Base-by-base conservation (phyloP, 2,888 invertebrate genomes). In the Margaritifera margaritifera region DNA sequence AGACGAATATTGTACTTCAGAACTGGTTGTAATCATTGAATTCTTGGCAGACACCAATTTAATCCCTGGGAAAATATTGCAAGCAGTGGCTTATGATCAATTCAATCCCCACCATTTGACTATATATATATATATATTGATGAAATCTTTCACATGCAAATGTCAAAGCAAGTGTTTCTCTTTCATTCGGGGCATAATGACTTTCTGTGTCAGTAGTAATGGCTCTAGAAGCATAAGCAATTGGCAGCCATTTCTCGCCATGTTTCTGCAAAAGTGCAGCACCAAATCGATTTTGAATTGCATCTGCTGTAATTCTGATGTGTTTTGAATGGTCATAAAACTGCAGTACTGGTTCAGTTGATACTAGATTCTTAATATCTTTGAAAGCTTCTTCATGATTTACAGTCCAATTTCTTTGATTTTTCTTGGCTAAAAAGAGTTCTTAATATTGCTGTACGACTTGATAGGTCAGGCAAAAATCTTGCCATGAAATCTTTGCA, bases 401-500 rank as follows among this genome's bases (percentile, higher is more conserved):
- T 55, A 15, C n/a, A 11, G 24, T 22, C 68, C 68, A 68, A 24
- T 27, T 51, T 56, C 63, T 66, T 57, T 57, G 50, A 56, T 54
- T 57, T 20, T 67, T 53, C 4, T 67, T 58, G 3, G 60, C 55
- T 6, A 69, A 50, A 0, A 67, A n/a, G 24, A 27, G 50, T 31
- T 19, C 66, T 22, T 4, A 69, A 50, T 54, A 60, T 66, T 51
- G 59, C 60, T 53, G 73, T 54, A 55, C 52, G 54, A 20, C 25
- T 22, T 27, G 72, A 72, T 42, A 69, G 58, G 6, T 69, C 63
- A 15, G 57, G 69, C 24, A 72, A 19, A 52, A 57, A 66, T 54
- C 56, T 70, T 6, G 24, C 72, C 63, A 8, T 67, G 64, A 56
- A 71, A 73, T 50, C 64, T 52, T 50, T 68, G 74, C 4, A 71